These are phyloP conservation scores for Atractosteus spatula DNA, from an alignment of 2,113 vertebrate species.

Conservation along the genomic window DNA sequence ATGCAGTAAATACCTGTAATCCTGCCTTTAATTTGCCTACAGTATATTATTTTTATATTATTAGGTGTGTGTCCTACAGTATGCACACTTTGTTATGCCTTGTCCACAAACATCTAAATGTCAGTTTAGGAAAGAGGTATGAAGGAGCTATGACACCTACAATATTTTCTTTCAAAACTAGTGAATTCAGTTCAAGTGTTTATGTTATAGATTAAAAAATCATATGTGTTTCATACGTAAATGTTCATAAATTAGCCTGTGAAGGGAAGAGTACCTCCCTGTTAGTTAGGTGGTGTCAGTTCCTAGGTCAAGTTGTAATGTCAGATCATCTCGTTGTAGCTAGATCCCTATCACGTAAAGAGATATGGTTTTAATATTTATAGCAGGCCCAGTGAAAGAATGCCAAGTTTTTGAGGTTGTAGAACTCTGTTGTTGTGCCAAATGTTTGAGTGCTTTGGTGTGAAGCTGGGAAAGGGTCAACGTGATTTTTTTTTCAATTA, in stretches of 20 bases:
- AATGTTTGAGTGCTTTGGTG: background rate
- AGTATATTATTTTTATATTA: too few species aligned
- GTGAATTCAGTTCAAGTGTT: too few species aligned
- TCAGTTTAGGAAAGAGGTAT: too few species aligned
- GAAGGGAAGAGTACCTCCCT: background rate
- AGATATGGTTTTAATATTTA: constrained; percentile 12
- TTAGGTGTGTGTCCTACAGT: too few species aligned
- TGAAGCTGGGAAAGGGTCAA: background rate
- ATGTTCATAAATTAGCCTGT: background rate
- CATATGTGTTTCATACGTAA: background rate
- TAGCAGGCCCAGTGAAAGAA: background rate
- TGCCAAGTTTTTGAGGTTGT: constrained; percentile 4
- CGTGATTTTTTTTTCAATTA: background rate
- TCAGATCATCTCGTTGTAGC: background rate
- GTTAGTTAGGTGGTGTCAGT: constrained; percentile 1
- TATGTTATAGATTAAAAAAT: background rate
- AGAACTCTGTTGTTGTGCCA: constrained; percentile 3
- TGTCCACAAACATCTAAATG: too few species aligned
- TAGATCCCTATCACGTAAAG: background rate
- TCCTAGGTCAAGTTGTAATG: background rate
- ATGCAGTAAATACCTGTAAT: too few species aligned
- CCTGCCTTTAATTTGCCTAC: too few species aligned
- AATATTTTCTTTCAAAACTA: too few species aligned
- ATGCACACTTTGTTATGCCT: too few species aligned
- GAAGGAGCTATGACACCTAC: too few species aligned